phyloP scores from a whole-genome alignment of 1,140 invertebrate species.

The Ladona fulva region DNA sequence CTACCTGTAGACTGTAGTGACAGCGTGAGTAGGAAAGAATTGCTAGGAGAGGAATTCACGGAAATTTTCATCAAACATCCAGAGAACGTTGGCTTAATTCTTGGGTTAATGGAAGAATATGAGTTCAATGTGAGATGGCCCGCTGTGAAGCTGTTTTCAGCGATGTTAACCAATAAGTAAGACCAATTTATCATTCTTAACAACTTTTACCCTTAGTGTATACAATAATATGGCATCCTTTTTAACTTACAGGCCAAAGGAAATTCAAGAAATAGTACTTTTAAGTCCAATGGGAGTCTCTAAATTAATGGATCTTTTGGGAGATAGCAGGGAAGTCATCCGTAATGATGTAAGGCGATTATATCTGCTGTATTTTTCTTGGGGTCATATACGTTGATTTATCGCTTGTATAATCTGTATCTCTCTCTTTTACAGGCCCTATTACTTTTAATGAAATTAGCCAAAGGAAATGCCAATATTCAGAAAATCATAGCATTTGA shows the following conservation, averaged over 20 bases:
- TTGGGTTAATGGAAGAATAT: conserved; percentile 89
- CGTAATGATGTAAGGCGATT: conserved; percentile 74
- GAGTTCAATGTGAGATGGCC: conserved; percentile 87
- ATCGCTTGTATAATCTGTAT: background rate
- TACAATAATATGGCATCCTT: background rate
- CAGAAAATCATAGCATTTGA: conserved; percentile 99
- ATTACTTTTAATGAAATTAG: conserved; percentile 85
- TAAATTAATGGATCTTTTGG: conserved; percentile 91
- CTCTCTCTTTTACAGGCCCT: conserved; percentile 50
- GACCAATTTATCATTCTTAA: conserved; percentile 18
- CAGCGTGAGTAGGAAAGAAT: conserved; percentile 25
- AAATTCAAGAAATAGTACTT: conserved; percentile 91
- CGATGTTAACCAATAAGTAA: conserved; percentile 60
- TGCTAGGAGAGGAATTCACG: conserved; percentile 86
- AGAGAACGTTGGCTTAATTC: conserved; percentile 74
- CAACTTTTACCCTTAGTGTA: conserved; percentile 13
- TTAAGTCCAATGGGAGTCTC: conserved; percentile 95
- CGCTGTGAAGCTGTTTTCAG: conserved; percentile 74
- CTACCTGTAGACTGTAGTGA: conserved; percentile 29
- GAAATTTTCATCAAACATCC: conserved; percentile 95
- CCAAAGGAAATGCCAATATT: conserved; percentile 93
- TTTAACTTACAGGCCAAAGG: conserved; percentile 54
- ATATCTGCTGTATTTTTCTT: conserved; percentile 13
- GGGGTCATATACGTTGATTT: conserved; percentile 11
- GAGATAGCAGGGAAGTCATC: conserved; percentile 90